Evolutionary conservation across 1,140 invertebrate species (phyloP), one percentile per base, ranked within the genome.

Genomic region (Calliopsis andreniformis): DNA sequence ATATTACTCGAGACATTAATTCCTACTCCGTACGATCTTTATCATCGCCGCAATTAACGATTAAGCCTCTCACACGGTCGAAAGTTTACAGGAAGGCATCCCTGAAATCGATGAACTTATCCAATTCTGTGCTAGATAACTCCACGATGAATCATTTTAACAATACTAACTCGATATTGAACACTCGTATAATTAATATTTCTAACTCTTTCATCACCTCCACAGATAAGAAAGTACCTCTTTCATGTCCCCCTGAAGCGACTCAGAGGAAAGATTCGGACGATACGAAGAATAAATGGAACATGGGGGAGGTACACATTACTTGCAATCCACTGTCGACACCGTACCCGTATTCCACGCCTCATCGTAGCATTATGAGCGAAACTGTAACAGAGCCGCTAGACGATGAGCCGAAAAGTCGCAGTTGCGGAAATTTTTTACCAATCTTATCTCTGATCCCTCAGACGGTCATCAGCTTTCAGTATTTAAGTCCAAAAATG

Each of bases 401-500:
- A 70, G 84, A 88, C 68, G 83, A 89, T 66, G 84, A 88, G 61
- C 82, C 88, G 51, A 87, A 89, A 64, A 76, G 83, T 81, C 89
- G 89, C 76, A 88, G 80, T 78, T 92, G 91, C 83, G 91, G 90
- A 64, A 92, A 86, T 84, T 91, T 93, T 80, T 76, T 90, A 71
- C 86, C 90, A 66, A 86, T 93, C 58, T 81, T 91, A 67, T 83
- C 90, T 64, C 66, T 91, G 72, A 86, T 93, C 78, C 89, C 89
- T 6, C 88, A 92, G 53, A 89, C 92, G 69, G 79, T 93, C 80
- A 84, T 93, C 78, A 90, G 93, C 86, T 91, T 93, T 86, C 89
- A 90, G 59, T 92, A 91, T 73, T 89, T 90, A 42, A 91, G 90
- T 63, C 93, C 93, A 59, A 93, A 93, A 84, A 93, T 94, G 88